Percentiles rank a stretch among this genome's conserved stretches.
Evolutionary conservation across 2,888 invertebrate genomes (phyloP).

Genomic region (Chalcis sispes): DNA sequence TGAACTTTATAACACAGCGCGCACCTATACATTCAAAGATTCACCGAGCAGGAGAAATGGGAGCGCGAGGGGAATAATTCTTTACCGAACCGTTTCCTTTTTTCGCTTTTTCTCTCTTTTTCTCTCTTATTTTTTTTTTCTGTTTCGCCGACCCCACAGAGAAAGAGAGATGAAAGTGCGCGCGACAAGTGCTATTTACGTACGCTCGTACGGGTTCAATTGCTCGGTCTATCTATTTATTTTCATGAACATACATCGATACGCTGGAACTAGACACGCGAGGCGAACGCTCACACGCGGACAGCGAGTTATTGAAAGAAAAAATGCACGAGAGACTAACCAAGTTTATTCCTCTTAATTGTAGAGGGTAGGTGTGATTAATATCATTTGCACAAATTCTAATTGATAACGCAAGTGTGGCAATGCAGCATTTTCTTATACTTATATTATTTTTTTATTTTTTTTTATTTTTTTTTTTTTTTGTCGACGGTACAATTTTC

Average conservation of each 20-base stretch:
- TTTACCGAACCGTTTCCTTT: not conserved
- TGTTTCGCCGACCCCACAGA: slow-evolving; percentile 54
- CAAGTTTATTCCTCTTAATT: slow-evolving; percentile 12
- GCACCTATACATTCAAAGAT: slow-evolving; percentile 5
- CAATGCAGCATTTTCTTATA: slow-evolving; percentile 2
- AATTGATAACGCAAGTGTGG: slow-evolving; percentile 21
- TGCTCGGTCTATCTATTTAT: not conserved
- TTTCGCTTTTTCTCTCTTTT: not conserved
- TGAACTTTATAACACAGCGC: slow-evolving; percentile 64
- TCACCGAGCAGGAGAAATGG: not conserved
- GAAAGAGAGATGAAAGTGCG: slow-evolving; percentile 54
- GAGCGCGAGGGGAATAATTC: not conserved
- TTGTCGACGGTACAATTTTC: too few relatives aligned
- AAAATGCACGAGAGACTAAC: not conserved
- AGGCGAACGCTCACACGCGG: not conserved
- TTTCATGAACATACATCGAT: not conserved
- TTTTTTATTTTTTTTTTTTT: too few relatives aligned
- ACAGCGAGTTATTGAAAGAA: not conserved
- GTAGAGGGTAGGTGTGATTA: slow-evolving; percentile 4
- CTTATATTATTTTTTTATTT: not conserved
- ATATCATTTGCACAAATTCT: slow-evolving; percentile 16
- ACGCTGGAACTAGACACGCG: slow-evolving; percentile 22
- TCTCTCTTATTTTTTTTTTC: not conserved
- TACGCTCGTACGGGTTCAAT: slow-evolving; percentile 51
- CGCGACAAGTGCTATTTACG: slow-evolving; percentile 56